Evolutionary conservation across 2,888 invertebrate genomes (phyloP).

Genomic region (Syrista parreyssii): DNA sequence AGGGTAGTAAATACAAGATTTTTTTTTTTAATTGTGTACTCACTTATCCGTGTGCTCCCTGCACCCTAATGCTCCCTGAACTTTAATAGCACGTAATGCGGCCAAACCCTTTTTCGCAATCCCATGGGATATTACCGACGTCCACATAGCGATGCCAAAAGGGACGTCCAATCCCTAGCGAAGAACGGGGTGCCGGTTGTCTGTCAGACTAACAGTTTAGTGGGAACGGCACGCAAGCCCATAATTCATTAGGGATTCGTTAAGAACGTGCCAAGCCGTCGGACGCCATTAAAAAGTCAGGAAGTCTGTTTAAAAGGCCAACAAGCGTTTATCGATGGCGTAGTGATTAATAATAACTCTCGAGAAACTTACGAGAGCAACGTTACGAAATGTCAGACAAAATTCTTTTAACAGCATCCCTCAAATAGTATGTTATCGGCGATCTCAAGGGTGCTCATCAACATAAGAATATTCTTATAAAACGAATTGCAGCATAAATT

Average conservation of each 20-base stretch:
- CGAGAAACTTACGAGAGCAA: neutral
- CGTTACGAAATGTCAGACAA: neutral
- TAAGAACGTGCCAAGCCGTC: neutral
- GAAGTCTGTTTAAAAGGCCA: neutral
- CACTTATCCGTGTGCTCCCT: neutral
- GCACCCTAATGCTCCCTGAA: neutral
- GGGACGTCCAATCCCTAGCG: neutral
- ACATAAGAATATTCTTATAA: neutral
- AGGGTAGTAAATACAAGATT: too few species aligned
- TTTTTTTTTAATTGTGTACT: neutral
- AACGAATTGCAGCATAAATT: neutral
- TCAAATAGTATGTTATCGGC: neutral
- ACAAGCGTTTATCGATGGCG: neutral
- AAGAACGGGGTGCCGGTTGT: neutral
- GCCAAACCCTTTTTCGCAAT: neutral
- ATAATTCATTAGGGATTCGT: neutral
- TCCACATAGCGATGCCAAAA: neutral
- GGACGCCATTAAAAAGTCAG: neutral
- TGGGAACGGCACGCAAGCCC: neutral
- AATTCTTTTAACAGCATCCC: neutral
- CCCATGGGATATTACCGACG: neutral
- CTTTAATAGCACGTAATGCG: neutral
- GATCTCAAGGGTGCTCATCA: neutral
- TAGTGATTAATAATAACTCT: neutral
- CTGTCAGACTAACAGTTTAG: neutral